These are phyloP conservation scores for Oreochromis spilurus DNA, from an alignment of 2,113 vertebrate genomes.

Conservation along the genomic window DNA sequence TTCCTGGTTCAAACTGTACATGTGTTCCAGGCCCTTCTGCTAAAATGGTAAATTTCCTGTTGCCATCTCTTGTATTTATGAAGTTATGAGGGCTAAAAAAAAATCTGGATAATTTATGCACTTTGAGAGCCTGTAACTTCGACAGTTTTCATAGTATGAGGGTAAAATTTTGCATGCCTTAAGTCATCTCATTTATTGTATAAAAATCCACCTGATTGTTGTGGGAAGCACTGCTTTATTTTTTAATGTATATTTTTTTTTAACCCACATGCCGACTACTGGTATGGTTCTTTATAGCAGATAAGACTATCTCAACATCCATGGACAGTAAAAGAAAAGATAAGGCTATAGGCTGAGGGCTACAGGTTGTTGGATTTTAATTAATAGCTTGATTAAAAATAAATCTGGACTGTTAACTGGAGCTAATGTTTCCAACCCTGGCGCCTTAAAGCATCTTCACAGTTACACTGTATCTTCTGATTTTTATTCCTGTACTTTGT, in stretches of 20 bases:
- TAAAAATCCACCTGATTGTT: not conserved
- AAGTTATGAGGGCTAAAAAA: not conserved
- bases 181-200: not conserved
- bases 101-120: not conserved
- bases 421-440: slow-evolving; percentile 47
- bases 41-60: not conserved
- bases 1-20: not conserved
- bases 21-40: not conserved
- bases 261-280: not conserved
- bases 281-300: not conserved
- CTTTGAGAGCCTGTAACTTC: not conserved
- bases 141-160: not conserved
- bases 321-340: not conserved
- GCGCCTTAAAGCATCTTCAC: slow-evolving; percentile 65
- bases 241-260: not conserved
- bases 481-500: slow-evolving; percentile 23
- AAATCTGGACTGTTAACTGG: slow-evolving; percentile 42
- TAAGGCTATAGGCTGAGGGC: not conserved
- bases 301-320: not conserved
- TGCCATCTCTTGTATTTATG: not conserved
- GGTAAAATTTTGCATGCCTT: not conserved
- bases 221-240: not conserved
- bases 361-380: slow-evolving; percentile 22
- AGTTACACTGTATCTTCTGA: not conserved
- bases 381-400: slow-evolving; percentile 16